Evolutionary conservation across 2,888 invertebrate species (phyloP).

Genomic region (Drosophila picticornis): DNA sequence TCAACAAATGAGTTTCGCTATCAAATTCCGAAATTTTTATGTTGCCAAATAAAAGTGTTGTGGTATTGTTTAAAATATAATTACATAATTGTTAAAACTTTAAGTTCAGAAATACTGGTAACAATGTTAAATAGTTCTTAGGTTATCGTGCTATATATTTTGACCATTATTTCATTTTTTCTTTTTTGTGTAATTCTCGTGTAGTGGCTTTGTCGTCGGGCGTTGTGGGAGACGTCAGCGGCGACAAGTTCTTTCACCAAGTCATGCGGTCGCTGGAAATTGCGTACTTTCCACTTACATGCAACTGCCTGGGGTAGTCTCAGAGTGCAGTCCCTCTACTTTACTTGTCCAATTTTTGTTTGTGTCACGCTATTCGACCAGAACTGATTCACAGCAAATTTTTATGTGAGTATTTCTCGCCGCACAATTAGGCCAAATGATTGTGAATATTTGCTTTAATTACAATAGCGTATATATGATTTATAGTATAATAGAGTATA

Average conservation of each 20-base stretch:
- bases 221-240: slow-evolving; percentile 28
- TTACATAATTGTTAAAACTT: background rate
- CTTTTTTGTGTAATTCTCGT: slow-evolving; percentile 16
- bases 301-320: slow-evolving; percentile 52
- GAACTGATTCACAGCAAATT: slow-evolving; percentile 22
- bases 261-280: slow-evolving; percentile 21
- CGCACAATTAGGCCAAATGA: slow-evolving; percentile 75
- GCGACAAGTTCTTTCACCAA: slow-evolving; percentile 47
- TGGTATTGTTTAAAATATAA: background rate
- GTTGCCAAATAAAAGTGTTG: background rate
- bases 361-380: slow-evolving; percentile 70
- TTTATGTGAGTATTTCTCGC: slow-evolving; percentile 23
- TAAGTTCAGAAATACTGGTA: slow-evolving; percentile 11
- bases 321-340: slow-evolving; percentile 41
- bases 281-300: slow-evolving; percentile 58
- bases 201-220: slow-evolving; percentile 35
- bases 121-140: slow-evolving; percentile 39
- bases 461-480: slow-evolving; percentile 54
- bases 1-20: background rate
- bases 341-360: slow-evolving; percentile 42
- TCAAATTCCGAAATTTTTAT: background rate
- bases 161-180: background rate
- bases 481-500: slow-evolving; percentile 24
- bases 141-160: slow-evolving; percentile 62
- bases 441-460: slow-evolving; percentile 77